Base-by-base conservation (phyloP, 2,797 vertebrate genomes). In the Pristis pectinata region DNA sequence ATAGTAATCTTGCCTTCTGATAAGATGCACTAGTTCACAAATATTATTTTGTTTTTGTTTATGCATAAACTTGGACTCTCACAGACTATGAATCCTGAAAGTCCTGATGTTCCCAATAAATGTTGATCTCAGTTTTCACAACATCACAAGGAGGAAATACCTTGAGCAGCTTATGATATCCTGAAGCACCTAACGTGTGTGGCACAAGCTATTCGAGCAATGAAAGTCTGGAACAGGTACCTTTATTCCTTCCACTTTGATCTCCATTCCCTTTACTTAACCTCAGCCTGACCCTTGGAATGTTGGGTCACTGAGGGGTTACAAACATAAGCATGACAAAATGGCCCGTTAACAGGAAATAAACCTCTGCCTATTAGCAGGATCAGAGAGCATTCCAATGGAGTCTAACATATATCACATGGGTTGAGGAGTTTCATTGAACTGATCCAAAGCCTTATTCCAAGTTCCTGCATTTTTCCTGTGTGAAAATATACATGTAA, bases 181-280 rank as follows among this genome's bases (percentile, higher is more conserved):
- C 92, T 53, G 70, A 94, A 94, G 44, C 70, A 41, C 3, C 59
- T 41, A 91, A 24, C 41, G 87, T 91, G 87, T 91, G 87, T 91
- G 87, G 87, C 87, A 94, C 44, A 74, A 94, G 70, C 44, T 76
- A 76, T 17, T 76, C 44, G 53, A 76, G 92, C 70, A 4, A 30
- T 76, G 92, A 67, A 91, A 91, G 95, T 96, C 95, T 95, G 95
- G 95, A 96, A 95, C 96, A 95, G 95, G 95, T 95, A 95, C 94
- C 96, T 95, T 95, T 53, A 30, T 94, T 0, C 30, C 95, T 91
- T 91, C 70, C 67, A 72, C 95, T 96, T 96, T 96, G 95, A 95
- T 96, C 96, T 96, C 95, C 95, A 95, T 96, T 95, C 44, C 83
- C 95, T 95, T 95, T 1, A 94, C 1, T 95, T 96, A 96, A 96